Evolutionary conservation across 2,797 vertebrate species (phyloP).

Genomic region (Bryconaethiops microstoma): DNA sequence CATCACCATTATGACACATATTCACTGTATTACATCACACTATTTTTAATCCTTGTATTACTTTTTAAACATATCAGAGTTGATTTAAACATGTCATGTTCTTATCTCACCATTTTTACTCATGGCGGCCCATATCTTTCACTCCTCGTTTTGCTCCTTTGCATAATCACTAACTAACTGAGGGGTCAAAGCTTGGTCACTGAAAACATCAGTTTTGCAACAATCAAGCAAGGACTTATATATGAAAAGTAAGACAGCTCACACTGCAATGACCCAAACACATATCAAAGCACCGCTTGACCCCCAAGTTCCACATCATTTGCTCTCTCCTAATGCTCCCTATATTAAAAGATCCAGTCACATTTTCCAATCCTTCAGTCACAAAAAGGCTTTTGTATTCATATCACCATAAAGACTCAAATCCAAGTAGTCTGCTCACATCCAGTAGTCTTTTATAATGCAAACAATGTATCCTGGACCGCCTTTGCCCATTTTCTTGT

Average conservation of each 20-base stretch:
- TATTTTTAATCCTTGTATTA: slow-evolving; percentile 37
- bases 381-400: slow-evolving; percentile 19
- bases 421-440: background rate
- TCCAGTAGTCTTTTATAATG: slow-evolving; percentile 17
- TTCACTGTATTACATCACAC: background rate
- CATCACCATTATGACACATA: slow-evolving; percentile 7
- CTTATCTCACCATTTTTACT: slow-evolving; percentile 52
- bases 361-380: slow-evolving; percentile 13
- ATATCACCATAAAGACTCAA: slow-evolving; percentile 11
- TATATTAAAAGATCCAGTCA: slow-evolving; percentile 23
- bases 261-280: slow-evolving; percentile 1
- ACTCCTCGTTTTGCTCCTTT: slow-evolving; percentile 65
- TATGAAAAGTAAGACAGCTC: slow-evolving; percentile 14
- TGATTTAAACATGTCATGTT: slow-evolving; percentile 62
- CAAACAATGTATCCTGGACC: slow-evolving; percentile 30
- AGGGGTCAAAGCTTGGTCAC: slow-evolving; percentile 49
- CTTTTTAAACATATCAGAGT: slow-evolving; percentile 72
- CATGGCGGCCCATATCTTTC: slow-evolving; percentile 44
- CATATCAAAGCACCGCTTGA: slow-evolving; percentile 41
- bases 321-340: slow-evolving; percentile 11
- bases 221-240: slow-evolving; percentile 6
- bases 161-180: slow-evolving; percentile 61
- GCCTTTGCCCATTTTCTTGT: slow-evolving; percentile 59
- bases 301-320: slow-evolving; percentile 20
- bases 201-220: slow-evolving; percentile 21